These are phyloP conservation scores for Ibidorhyncha struthersii DNA, from an alignment of 2,113 vertebrate genomes.

Conservation along the genomic window DNA sequence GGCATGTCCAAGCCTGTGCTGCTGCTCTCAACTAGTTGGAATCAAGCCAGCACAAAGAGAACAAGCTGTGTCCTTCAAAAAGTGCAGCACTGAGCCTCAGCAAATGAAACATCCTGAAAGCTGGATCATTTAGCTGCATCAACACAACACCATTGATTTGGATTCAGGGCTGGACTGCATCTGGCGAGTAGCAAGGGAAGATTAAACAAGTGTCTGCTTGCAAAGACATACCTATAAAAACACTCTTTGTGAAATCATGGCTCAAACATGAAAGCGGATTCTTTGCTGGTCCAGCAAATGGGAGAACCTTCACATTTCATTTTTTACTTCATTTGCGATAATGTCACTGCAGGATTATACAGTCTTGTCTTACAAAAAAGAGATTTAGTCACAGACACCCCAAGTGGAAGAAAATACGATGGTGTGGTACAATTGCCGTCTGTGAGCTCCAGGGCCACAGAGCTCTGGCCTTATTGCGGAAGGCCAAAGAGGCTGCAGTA, in stretches of 20 bases:
- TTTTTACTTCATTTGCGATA: not conserved
- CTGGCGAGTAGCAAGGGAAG: not conserved
- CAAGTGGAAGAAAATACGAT: not conserved
- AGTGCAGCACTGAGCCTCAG: not conserved
- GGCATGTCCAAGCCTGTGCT: not conserved
- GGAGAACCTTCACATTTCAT: not conserved
- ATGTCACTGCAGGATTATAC: not conserved
- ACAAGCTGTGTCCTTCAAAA: not conserved
- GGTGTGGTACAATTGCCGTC: not conserved
- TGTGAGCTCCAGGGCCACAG: not conserved
- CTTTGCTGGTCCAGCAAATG: not conserved
- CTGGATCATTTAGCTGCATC: not conserved
- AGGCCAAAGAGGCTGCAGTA: not conserved
- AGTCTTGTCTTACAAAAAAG: not conserved
- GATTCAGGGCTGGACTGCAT: not conserved
- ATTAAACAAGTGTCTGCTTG: not conserved
- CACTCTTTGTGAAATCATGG: not conserved
- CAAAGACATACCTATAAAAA: not conserved
- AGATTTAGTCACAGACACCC: not conserved
- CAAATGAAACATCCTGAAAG: not conserved
- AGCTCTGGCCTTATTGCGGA: not conserved
- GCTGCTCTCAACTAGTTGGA: not conserved
- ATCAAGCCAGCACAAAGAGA: not conserved
- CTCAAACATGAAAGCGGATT: not conserved
- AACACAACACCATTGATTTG: rapidly evolving